Conservation (phyloP, 2,888 invertebrate genomes). For the Mactromeris polynyma region DNA sequence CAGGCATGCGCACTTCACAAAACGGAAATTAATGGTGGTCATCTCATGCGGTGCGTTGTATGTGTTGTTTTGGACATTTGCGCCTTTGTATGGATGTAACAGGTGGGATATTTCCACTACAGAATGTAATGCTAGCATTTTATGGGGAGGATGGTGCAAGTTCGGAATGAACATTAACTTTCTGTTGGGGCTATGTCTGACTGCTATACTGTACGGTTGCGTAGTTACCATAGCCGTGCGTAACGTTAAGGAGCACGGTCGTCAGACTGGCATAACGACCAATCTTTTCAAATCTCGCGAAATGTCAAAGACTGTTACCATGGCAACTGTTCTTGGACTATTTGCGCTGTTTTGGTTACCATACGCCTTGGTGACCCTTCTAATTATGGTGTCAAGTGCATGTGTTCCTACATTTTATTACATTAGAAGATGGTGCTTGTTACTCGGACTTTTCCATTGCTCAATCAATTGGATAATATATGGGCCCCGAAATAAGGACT, state of each 20-base stretch:
- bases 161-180: conserved; percentile 37
- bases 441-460: conserved; percentile 41
- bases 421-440: conserved; percentile 18
- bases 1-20: conserved; percentile 35
- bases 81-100: conserved; percentile 39
- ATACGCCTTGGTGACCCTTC: conserved; percentile 34
- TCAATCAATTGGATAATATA: conserved; percentile 48
- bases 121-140: conserved; percentile 29
- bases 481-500: conserved; percentile 45
- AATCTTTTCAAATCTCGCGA: conserved; percentile 36
- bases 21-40: conserved; percentile 18
- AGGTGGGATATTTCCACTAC: neutral
- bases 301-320: conserved; percentile 43
- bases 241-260: conserved; percentile 37
- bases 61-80: conserved; percentile 28
- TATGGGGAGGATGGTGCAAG: conserved; percentile 44
- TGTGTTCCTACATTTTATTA: conserved; percentile 16
- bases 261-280: conserved; percentile 32
- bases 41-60: conserved; percentile 25
- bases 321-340: conserved; percentile 41
- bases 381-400: conserved; percentile 12
- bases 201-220: conserved; percentile 28
- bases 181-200: conserved; percentile 13
- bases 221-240: conserved; percentile 38
- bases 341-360: conserved; percentile 48